A percentile compares a stretch with the other conserved stretches of the same genome.
Conservation (phyloP, 2,888 invertebrate species). For the Tiliacea aurago region DNA sequence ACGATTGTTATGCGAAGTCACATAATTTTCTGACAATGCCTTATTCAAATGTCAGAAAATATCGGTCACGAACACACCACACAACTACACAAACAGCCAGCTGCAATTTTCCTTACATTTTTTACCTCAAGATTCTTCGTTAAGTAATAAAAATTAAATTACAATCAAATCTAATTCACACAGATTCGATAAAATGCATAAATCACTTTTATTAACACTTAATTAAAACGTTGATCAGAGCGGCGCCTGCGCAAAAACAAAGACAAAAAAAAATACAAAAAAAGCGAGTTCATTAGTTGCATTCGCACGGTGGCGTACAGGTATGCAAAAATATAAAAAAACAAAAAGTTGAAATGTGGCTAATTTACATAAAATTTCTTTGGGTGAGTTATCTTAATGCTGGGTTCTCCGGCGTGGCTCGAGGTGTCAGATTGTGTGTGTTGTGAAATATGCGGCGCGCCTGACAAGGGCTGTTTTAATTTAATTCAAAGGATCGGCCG, state of each 20-base stretch:
- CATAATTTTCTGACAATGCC: constrained; percentile 30
- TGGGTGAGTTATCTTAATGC: constrained; percentile 67
- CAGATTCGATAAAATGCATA: constrained; percentile 49
- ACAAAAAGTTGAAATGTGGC: constrained; percentile 75
- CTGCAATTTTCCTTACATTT: constrained; percentile 9
- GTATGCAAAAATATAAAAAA: constrained; percentile 71
- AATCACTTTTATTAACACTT: constrained; percentile 63
- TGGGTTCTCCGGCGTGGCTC: constrained; percentile 57
- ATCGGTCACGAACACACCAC: constrained; percentile 32
- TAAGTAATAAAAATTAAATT: constrained; percentile 33
- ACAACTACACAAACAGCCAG: background rate
- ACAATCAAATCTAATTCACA: constrained; percentile 42
- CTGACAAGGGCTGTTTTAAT: constrained; percentile 82
- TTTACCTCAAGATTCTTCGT: constrained; percentile 4
- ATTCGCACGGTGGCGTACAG: constrained; percentile 77
- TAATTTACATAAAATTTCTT: constrained; percentile 87
- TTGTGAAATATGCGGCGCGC: constrained; percentile 81
- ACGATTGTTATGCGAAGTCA: constrained; percentile 22
- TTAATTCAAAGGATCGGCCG: constrained; percentile 85
- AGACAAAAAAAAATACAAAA: too few species aligned
- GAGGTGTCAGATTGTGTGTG: constrained; percentile 74
- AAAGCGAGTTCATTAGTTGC: constrained; percentile 68
- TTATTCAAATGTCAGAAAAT: constrained; percentile 15
- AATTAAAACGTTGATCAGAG: constrained; percentile 61
- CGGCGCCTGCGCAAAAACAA: constrained; percentile 52